phyloP scores from a whole-genome alignment of 30 jellyfish, hydroid and myxozoan genomes.

The Cassiopea andromeda region DNA sequence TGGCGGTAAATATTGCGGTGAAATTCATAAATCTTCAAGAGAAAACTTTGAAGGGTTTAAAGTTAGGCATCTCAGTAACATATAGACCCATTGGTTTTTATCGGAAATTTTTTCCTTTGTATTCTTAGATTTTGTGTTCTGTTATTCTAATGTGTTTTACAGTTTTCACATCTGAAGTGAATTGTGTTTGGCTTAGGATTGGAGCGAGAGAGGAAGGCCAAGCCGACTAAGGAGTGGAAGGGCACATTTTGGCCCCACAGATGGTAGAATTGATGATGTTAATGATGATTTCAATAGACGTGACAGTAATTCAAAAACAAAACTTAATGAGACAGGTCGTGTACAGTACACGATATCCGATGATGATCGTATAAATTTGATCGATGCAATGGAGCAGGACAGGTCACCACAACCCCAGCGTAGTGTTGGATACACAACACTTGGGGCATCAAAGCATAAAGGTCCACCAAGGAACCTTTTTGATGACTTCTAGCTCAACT shows the following conservation, averaged over 20 bases:
- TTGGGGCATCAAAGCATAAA: constrained; percentile 38
- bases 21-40: too few relatives aligned
- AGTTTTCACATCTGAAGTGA: too few relatives aligned
- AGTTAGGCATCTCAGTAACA: too few relatives aligned
- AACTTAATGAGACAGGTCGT: constrained; percentile 60
- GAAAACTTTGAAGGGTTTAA: too few relatives aligned
- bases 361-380: constrained; percentile 57
- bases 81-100: too few relatives aligned
- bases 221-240: not conserved
- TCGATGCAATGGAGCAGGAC: constrained; percentile 69
- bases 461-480: constrained; percentile 72
- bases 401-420: constrained; percentile 47
- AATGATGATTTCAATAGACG: constrained; percentile 42
- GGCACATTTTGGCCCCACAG: constrained; percentile 2
- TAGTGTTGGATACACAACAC: constrained; percentile 50
- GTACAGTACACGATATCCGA: constrained; percentile 56
- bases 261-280: constrained; percentile 59
- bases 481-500: constrained; percentile 33
- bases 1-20: too few relatives aligned
- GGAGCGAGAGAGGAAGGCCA: constrained; percentile 80
- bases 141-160: not conserved
- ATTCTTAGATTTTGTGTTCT: too few relatives aligned
- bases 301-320: constrained; percentile 54
- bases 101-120: too few relatives aligned
- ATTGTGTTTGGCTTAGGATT: constrained; percentile 11